Evolutionary conservation across 2,888 invertebrate species (phyloP), one percentile per base, ranked within the genome.

Genomic region (Sminthurinus aureus): DNA sequence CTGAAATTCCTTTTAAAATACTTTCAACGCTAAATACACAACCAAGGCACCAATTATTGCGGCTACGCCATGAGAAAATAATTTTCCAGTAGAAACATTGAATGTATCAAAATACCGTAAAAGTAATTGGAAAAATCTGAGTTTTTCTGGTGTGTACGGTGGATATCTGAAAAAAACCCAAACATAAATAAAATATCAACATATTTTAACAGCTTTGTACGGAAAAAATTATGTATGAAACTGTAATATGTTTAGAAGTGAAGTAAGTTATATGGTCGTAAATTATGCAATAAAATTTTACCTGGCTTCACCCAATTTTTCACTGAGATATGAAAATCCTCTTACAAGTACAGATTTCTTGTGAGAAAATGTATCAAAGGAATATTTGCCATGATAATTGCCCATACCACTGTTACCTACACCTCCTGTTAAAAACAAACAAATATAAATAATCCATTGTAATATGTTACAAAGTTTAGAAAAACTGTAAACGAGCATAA

Each of bases 361-460:
- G 91, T 99, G 99, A 0, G 95, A 94, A 91, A 99, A 99, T 0
- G 97, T 96, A 88, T 98, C 96, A 89, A 96, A 99, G 0, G 95
- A 94, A 88, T 93, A 92, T 90, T 95, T 95, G 84, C 99, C 99
- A 91, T 98, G 98, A 91, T 69, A 83, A 24, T 38, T 52, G 20
- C 82, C 82, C 82, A 83, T 83, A 3, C 71, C 87, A 64, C 84
- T 84, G 20, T 76, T 76, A 15, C 79, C 75, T 18, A 79, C 79
- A 3, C 81, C 81, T 18, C 84, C 84, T 52, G 81, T n/a, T n/a
- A n/a, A n/a, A n/a, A n/a, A n/a, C n/a, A n/a, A n/a, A n/a, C n/a
- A n/a, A n/a, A n/a, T n/a, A n/a, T n/a, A n/a, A n/a, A n/a, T n/a
- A n/a, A n/a, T n/a, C n/a, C n/a, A n/a, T n/a, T n/a, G n/a, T n/a